phyloP scores from a whole-genome alignment of 37 sponge, comb jelly and placozoan species.

The Beroe forskalii region DNA sequence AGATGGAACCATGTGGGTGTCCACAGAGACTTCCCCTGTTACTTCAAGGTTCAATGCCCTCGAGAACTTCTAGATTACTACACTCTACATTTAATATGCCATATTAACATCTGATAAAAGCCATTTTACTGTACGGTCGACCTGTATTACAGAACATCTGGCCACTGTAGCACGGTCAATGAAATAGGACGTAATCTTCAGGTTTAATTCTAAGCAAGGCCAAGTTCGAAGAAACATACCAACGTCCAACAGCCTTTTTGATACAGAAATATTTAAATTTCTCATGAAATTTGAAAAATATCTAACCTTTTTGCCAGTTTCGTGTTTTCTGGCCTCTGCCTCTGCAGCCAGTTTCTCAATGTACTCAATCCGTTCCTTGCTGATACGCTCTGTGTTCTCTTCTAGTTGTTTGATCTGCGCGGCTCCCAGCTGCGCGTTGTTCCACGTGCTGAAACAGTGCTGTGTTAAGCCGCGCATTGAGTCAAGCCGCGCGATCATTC shows the following conservation, averaged over 20 bases:
- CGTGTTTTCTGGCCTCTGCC: constrained; percentile 77
- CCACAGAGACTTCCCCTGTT: too few relatives aligned
- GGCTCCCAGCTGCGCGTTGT: constrained; percentile 93
- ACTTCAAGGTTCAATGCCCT: too few relatives aligned
- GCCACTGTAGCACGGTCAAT: too few relatives aligned
- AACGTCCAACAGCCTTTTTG: background rate
- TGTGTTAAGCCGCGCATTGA: constrained; percentile 89
- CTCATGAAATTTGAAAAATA: background rate
- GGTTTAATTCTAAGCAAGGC: background rate
- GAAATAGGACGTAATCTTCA: too few relatives aligned
- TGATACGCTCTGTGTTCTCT: constrained; percentile 76
- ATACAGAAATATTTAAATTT: background rate
- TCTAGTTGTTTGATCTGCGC: constrained; percentile 79
- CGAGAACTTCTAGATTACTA: too few relatives aligned
- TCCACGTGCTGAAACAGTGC: constrained; percentile 82
- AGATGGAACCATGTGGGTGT: too few relatives aligned
- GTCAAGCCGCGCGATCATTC: constrained; percentile 74
- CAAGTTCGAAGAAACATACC: background rate
- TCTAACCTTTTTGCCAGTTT: constrained; percentile 76
- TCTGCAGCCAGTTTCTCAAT: constrained; percentile 81
- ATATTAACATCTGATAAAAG: too few relatives aligned
- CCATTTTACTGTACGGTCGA: too few relatives aligned
- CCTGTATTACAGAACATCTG: too few relatives aligned
- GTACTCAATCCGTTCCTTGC: constrained; percentile 77
- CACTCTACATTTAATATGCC: too few relatives aligned